These are phyloP conservation scores for Diuraphis noxia DNA, from an alignment of 1,140 invertebrate genomes.

Conservation along the genomic window DNA sequence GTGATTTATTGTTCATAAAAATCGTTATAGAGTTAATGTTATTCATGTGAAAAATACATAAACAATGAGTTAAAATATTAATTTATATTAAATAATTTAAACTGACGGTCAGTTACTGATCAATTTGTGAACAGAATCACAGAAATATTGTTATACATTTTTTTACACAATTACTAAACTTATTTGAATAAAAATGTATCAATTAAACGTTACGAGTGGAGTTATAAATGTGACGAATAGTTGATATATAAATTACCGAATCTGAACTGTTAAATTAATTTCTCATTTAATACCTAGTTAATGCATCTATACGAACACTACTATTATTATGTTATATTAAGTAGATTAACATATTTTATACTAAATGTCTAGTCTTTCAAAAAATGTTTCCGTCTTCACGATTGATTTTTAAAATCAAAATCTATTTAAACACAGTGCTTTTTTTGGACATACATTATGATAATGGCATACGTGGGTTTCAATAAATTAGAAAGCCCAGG, in stretches of 20 bases:
- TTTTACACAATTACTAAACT: background rate
- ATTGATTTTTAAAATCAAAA: background rate
- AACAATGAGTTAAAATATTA: background rate
- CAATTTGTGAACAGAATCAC: no score
- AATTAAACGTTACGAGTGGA: no score
- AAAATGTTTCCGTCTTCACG: background rate
- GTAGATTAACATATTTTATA: background rate
- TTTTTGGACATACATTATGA: background rate
- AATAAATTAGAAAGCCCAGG: slow-evolving; percentile 10
- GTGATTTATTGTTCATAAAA: background rate
- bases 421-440: background rate
- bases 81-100: background rate
- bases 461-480: background rate
- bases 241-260: background rate
- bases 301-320: background rate
- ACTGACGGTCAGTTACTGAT: no score
- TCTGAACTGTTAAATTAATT: background rate
- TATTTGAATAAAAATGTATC: no score
- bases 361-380: background rate
- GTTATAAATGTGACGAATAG: background rate
- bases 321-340: background rate
- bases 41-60: background rate
- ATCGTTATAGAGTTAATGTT: background rate
- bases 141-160: no score
- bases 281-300: background rate